Evolutionary conservation across 2,113 vertebrate genomes (phyloP).

Genomic region (Hirundichthys speculiger): DNA sequence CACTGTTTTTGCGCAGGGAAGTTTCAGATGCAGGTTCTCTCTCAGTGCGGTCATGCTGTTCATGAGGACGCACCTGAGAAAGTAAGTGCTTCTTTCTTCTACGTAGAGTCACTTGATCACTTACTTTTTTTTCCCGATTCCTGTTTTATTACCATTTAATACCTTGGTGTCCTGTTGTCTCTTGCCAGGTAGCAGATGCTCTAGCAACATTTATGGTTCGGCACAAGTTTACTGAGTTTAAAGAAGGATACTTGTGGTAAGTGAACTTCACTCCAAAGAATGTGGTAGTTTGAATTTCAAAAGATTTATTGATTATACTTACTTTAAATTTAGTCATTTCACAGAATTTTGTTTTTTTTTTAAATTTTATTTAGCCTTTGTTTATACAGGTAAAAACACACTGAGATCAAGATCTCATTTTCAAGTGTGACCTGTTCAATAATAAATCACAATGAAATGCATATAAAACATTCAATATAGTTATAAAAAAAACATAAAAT

Average conservation of each 20-base stretch:
- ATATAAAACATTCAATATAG: too few species aligned
- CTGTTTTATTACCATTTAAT: background rate
- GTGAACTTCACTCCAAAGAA: constrained; percentile 36
- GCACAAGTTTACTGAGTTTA: constrained; percentile 95
- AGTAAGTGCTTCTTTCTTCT: constrained; percentile 72
- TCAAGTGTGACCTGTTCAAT: too few species aligned
- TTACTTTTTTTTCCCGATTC: background rate
- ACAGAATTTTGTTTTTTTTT: too few species aligned
- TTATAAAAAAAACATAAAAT: too few species aligned
- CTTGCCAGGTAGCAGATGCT: constrained; percentile 91
- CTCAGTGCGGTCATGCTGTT: constrained; percentile 98
- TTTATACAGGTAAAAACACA: too few species aligned
- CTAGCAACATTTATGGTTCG: constrained; percentile 96
- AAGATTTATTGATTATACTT: too few species aligned
- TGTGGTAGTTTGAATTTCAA: too few species aligned
- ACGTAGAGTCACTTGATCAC: background rate
- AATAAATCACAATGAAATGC: too few species aligned
- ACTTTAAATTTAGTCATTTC: too few species aligned
- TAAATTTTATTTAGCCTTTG: too few species aligned
- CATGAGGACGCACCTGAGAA: constrained; percentile 98
- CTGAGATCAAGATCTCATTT: too few species aligned
- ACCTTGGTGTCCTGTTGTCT: background rate
- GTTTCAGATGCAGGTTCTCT: constrained; percentile 99
- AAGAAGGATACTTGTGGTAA: constrained; percentile 96
- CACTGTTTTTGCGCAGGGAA: constrained; percentile 84